Conservation (phyloP, 1,140 invertebrate species). For the Uloborus diversus region DNA sequence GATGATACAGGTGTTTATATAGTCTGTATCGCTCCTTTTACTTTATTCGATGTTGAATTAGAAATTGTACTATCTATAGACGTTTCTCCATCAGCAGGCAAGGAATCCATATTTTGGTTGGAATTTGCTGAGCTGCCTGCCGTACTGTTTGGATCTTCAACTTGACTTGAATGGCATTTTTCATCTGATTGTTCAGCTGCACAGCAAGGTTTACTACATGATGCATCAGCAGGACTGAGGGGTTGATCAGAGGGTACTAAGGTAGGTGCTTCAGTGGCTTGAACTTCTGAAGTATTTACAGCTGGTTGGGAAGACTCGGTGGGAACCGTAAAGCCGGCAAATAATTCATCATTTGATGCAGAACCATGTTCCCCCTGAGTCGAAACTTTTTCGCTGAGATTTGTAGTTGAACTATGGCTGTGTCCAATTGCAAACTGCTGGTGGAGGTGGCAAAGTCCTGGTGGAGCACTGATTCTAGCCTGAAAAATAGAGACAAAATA, state of each 20-base stretch:
- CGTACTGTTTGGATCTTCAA: neutral
- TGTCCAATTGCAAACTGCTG: neutral
- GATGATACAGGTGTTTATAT: no score
- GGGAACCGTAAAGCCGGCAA: neutral
- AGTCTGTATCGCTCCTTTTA: slow-evolving; percentile 55
- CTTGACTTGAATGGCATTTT: slow-evolving; percentile 19
- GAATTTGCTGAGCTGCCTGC: neutral
- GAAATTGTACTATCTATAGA: neutral
- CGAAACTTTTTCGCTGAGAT: neutral
- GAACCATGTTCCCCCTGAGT: neutral
- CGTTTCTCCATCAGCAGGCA: neutral
- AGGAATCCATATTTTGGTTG: neutral
- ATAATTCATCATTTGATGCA: slow-evolving; percentile 26
- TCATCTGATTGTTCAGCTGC: slow-evolving; percentile 35
- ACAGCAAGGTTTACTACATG: slow-evolving; percentile 56
- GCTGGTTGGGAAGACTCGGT: neutral
- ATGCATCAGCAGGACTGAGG: slow-evolving; percentile 26
- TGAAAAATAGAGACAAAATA: neutral
- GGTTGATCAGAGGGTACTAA: neutral
- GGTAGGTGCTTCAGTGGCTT: no score
- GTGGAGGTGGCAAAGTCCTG: slow-evolving; percentile 39
- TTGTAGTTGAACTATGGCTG: neutral
- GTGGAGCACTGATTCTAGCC: slow-evolving; percentile 57
- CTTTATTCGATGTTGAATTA: neutral
- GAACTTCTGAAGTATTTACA: neutral